phyloP scores from a whole-genome alignment of 2,113 vertebrate species.

The Gnathonemus echidnorhynchus region DNA sequence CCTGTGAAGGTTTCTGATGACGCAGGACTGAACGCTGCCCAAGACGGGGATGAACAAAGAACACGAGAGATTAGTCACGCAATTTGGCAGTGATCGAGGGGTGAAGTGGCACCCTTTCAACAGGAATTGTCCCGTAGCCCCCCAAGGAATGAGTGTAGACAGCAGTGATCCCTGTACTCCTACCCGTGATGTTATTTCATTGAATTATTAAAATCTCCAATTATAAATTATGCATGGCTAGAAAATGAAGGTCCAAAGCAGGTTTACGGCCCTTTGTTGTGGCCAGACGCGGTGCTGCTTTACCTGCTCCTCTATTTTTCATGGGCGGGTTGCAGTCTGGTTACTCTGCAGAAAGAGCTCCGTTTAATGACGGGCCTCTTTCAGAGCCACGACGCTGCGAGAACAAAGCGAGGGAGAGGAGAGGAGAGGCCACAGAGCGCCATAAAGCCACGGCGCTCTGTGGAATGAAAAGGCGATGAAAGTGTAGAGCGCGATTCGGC shows the following conservation, averaged over 20 bases:
- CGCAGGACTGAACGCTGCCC: neutral
- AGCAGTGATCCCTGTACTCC: slow-evolving; percentile 29
- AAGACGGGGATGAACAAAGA: neutral
- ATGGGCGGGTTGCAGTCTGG: slow-evolving; percentile 26
- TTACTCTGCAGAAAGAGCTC: slow-evolving; percentile 7
- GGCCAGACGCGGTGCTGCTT: slow-evolving; percentile 18
- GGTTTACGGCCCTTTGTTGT: slow-evolving; percentile 22
- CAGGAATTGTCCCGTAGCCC: slow-evolving; percentile 14
- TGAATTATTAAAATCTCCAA: slow-evolving; percentile 58
- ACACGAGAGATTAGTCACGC: neutral
- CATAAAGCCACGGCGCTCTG: neutral
- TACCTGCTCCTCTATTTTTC: slow-evolving; percentile 35
- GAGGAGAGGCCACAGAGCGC: neutral
- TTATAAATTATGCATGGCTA: slow-evolving; percentile 51
- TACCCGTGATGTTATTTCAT: slow-evolving; percentile 49
- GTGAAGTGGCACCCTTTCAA: neutral
- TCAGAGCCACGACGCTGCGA: neutral
- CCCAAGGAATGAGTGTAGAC: slow-evolving; percentile 27
- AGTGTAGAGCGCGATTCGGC: neutral
- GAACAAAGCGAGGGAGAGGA: neutral
- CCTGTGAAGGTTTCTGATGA: neutral
- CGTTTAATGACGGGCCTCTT: neutral
- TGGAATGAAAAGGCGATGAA: neutral
- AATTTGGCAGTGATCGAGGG: neutral
- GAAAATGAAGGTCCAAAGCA: slow-evolving; percentile 29